These are phyloP conservation scores for Brenthis hecate DNA, from an alignment of 2,888 invertebrate species.

Conservation along the genomic window DNA sequence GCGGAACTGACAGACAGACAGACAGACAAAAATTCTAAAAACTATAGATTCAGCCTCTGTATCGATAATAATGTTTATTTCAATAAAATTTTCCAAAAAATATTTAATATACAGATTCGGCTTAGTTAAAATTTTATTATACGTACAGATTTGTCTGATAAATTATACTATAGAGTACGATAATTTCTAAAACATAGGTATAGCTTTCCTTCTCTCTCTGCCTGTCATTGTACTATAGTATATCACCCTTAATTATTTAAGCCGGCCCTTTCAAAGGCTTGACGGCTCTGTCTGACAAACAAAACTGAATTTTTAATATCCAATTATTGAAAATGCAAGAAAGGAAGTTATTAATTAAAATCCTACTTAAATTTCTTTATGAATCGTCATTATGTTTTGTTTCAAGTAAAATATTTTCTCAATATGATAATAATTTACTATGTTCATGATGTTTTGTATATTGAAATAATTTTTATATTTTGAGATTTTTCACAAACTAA, in stretches of 20 bases:
- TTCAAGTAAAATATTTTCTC: not conserved
- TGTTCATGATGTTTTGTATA: too few species aligned
- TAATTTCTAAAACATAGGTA: conserved; percentile 1
- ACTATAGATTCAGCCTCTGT: too few species aligned
- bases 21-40: too few species aligned
- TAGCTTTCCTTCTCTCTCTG: conserved; percentile 7
- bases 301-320: conserved; percentile 32
- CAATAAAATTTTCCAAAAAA: too few species aligned
- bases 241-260: conserved; percentile 27
- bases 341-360: conserved; percentile 20
- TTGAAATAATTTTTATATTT: too few species aligned
- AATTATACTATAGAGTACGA: not conserved
- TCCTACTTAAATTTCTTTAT: conserved; percentile 8
- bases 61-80: too few species aligned
- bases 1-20: too few species aligned
- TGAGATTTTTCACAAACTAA: too few species aligned
- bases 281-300: conserved; percentile 25
- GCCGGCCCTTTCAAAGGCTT: conserved; percentile 23
- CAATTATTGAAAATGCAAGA: conserved; percentile 25
- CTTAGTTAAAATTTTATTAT: too few species aligned
- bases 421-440: not conserved
- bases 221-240: conserved; percentile 17
- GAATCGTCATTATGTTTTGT: not conserved
- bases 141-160: too few species aligned
- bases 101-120: too few species aligned